A percentile compares a stretch with the other conserved stretches of the same genome.
Evolutionary conservation across 1,140 invertebrate species (phyloP).

Genomic region (Luehdorfia chinensis): DNA sequence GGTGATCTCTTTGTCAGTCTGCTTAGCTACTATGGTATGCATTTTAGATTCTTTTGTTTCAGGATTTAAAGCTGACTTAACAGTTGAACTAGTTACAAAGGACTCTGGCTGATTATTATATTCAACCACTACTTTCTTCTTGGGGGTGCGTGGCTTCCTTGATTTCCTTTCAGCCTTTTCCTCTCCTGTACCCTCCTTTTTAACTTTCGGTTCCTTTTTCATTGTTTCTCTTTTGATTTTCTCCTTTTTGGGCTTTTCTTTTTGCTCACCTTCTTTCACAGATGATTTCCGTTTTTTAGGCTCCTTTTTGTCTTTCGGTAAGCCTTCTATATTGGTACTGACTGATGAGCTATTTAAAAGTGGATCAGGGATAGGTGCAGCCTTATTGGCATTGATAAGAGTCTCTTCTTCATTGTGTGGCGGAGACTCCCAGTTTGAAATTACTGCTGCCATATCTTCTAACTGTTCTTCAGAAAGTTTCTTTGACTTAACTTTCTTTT

Average conservation of each 20-base stretch:
- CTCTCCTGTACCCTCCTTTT: conserved; percentile 29
- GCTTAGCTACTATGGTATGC: conserved; percentile 5
- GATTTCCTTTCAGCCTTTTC: conserved; percentile 45
- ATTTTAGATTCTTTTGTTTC: background rate
- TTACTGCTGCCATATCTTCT: conserved; percentile 50
- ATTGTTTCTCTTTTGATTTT: conserved; percentile 43
- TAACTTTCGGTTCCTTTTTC: conserved; percentile 27
- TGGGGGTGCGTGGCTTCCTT: conserved; percentile 50
- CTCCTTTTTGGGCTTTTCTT: conserved; percentile 51
- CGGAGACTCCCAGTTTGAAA: conserved; percentile 59
- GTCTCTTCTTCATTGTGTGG: conserved; percentile 35
- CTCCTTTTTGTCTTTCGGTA: conserved; percentile 34
- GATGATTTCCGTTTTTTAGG: conserved; percentile 51
- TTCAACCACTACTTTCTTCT: conserved; percentile 42
- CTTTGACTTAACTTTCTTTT: conserved; percentile 48
- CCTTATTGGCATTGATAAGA: conserved; percentile 13
- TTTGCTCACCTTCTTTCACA: conserved; percentile 35
- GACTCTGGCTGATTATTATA: conserved; percentile 49
- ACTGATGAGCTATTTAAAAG: background rate
- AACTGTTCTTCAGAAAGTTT: conserved; percentile 52
- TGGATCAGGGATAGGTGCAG: conserved; percentile 17
- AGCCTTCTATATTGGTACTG: background rate
- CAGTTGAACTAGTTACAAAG: conserved; percentile 29
- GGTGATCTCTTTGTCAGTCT: background rate
- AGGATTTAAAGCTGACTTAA: background rate